Percentiles rank a stretch among this genome's conserved stretches.
Conservation (phyloP, 1,140 invertebrate genomes). For the Chrysoperla carnea region DNA sequence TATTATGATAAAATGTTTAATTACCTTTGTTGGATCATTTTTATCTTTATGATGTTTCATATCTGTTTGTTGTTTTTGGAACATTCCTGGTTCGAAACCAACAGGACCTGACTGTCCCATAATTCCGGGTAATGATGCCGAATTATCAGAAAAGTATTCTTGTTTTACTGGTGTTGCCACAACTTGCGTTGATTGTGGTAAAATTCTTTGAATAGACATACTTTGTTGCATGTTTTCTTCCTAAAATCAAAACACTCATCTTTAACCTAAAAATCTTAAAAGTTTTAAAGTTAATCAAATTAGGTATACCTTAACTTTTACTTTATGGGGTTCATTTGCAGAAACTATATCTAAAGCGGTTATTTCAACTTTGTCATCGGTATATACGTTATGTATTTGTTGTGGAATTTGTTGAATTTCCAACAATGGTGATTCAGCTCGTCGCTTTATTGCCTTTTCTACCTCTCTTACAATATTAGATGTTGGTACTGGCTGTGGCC, state of each 20-base stretch:
- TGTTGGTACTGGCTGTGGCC: no score
- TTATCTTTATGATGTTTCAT: slow-evolving; percentile 23
- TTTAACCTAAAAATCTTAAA: neutral
- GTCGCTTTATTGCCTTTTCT: no score
- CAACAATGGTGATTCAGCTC: no score
- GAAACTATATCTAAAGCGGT: slow-evolving; percentile 8
- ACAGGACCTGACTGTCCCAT: slow-evolving; percentile 44
- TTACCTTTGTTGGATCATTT: slow-evolving; percentile 32
- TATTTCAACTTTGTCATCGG: no score
- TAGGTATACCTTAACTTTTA: slow-evolving; percentile 11
- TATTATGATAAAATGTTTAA: slow-evolving; percentile 2
- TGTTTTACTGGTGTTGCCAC: slow-evolving; percentile 30
- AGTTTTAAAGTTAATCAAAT: neutral
- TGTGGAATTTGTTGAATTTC: no score
- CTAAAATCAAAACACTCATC: slow-evolving; percentile 4
- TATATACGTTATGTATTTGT: no score
- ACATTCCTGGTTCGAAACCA: slow-evolving; percentile 66
- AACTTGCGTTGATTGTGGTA: neutral
- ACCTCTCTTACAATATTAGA: no score
- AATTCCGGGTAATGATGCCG: slow-evolving; percentile 49
- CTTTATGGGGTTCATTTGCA: slow-evolving; percentile 12
- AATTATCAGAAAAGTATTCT: slow-evolving; percentile 59
- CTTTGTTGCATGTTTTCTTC: slow-evolving; percentile 7
- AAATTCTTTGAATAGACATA: slow-evolving; percentile 5
- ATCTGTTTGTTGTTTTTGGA: slow-evolving; percentile 34